Base-by-base conservation (phyloP, 2,888 invertebrate species). In the Hirtodrosophila cameraria region DNA sequence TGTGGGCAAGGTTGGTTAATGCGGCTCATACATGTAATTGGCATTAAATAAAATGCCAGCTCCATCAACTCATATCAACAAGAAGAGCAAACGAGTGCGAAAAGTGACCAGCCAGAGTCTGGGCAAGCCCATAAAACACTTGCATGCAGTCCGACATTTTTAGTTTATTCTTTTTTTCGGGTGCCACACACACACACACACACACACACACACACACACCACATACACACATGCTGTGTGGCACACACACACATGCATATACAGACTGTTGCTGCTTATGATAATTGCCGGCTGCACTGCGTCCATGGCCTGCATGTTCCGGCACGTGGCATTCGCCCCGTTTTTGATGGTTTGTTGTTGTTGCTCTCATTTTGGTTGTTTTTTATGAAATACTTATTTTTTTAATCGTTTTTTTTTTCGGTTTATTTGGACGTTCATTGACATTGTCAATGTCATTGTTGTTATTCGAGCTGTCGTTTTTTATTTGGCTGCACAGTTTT, bases 361-460 rank as follows among this genome's bases (percentile, higher is more conserved):
- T 23, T 38, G 36, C 23, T 55, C 55, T 41, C 49, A 49, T 48
- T 65, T 35, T 38, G 5, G 23, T 30, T 45, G 9, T 45, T 42
- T 28, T 33, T 25, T 27, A 16, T 46, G n/a, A n/a, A n/a, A n/a
- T 31, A 46, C 39, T 45, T 25, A 42, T 30, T 42, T 36, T 11
- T 45, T 48, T 35, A 11, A 12, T 28, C 4, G 6, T 13, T 18
- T 48, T 39, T 36, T 62, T 41, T 23, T 39, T 58, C 36, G 20
- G 23, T 62, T 74, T 66, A 62, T 87, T 80, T 66, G 69, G 62
- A 35, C 69, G 69, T 86, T 84, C 75, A 80, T 86, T 87, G 88
- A 87, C 84, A 84, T 86, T 84, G 78, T 84, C 84, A 84, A 87
- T 84, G 87, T 84, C 84, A 84, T 87, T 87, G 87, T 66, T 70